Evolutionary conservation across 2,888 invertebrate genomes (phyloP), one percentile per base, ranked within the genome.

Genomic region (Atherix ibis): DNA sequence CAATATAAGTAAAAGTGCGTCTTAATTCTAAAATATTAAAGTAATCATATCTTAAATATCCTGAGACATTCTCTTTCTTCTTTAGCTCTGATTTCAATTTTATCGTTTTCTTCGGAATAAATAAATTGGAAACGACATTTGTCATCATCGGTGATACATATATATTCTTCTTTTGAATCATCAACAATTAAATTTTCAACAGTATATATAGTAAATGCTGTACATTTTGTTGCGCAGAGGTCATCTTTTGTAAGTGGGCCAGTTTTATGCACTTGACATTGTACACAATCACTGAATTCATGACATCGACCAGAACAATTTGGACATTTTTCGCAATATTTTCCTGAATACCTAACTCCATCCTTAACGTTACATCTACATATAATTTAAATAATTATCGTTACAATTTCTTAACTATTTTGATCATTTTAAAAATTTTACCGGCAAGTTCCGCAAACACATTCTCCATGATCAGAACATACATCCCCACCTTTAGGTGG

Each of bases 241-340:
- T 50, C 48, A 2, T 13, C 32, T 40, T 68, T 67, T 5, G 70
- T 67, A 13, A 73, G 62, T 10, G 69, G 69, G 1, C 94, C 94
- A 18, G 82, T 84, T 43, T 78, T 63, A 61, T 89, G 91, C 53
- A 82, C 79, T 55, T 82, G 79, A 55, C 98, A 98, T 58, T 92
- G 76, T 10, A 97, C 95, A 58, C 97, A 98, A 39, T 83, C 79
- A 58, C 80, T 85, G 56, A 89, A 79, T 53, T 91, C 87, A 33
- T 76, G 73, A 56, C 98, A 98, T 39, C 82, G 77, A 10, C 85
- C 85, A 1, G 84, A 79, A 53, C 95, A 95, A 0, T 88, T 89
- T 3, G 92, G 89, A 52, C 95, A 97, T 45, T 84, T 84, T 52
- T 95, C 91, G 58, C 97, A 98, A 53, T 74, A 85, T 46, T 52